Evolutionary conservation across 2,888 invertebrate species (phyloP).

Genomic region (Tachina grossa): DNA sequence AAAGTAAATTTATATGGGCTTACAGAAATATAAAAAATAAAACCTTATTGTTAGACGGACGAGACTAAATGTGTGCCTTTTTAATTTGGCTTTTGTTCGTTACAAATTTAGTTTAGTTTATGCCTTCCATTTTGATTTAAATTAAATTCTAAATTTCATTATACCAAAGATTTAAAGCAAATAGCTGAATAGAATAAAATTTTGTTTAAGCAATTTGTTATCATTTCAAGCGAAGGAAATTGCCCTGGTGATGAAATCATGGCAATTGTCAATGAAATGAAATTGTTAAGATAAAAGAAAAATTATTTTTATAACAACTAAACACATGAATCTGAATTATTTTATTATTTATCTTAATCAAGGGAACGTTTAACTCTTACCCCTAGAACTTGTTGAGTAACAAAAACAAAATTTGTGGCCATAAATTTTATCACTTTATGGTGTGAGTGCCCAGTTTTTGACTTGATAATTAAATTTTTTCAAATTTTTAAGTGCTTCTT

Average conservation of each 20-base stretch:
- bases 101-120: background rate
- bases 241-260: background rate
- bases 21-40: background rate
- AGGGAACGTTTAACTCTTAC: too few relatives aligned
- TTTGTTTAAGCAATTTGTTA: background rate
- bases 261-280: background rate
- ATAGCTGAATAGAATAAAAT: background rate
- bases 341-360: background rate
- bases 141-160: conserved; percentile 12
- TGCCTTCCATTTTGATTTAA: conserved; percentile 6
- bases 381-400: too few relatives aligned
- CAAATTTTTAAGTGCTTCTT: too few relatives aligned
- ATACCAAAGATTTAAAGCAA: background rate
- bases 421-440: too few relatives aligned
- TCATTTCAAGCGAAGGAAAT: background rate
- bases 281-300: background rate
- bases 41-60: background rate
- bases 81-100: conserved; percentile 5
- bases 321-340: background rate
- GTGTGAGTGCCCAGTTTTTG: too few relatives aligned
- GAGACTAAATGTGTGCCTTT: background rate
- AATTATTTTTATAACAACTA: background rate
- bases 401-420: too few relatives aligned
- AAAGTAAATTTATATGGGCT: background rate
- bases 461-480: too few relatives aligned